phyloP scores from a whole-genome alignment of 2,888 invertebrate genomes.

The Yponomeuta plumbellus region DNA sequence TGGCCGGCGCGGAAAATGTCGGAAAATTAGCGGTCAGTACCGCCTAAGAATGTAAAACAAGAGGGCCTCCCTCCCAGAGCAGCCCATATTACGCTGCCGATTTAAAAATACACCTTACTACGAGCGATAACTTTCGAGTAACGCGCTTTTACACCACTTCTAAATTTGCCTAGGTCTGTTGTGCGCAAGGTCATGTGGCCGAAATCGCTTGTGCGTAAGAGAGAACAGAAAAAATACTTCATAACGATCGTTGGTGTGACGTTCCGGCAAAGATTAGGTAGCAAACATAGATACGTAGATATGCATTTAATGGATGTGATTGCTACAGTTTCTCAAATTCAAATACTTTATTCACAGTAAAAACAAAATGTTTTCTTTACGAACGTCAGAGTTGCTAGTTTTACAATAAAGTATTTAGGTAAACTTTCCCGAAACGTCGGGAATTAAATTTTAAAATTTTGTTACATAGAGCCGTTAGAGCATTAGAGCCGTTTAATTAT shows the following conservation, averaged over 20 bases:
- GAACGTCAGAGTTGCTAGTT: too few species aligned
- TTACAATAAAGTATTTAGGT: too few species aligned
- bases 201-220: constrained; percentile 54
- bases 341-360: too few species aligned
- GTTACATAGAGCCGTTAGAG: too few species aligned
- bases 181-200: constrained; percentile 48
- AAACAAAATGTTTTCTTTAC: too few species aligned
- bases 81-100: constrained; percentile 31
- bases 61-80: constrained; percentile 33
- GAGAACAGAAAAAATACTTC: constrained; percentile 56
- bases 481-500: too few species aligned
- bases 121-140: constrained; percentile 26
- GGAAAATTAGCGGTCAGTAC: constrained; percentile 2
- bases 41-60: background rate
- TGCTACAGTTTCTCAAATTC: too few species aligned
- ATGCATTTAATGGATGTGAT: too few species aligned
- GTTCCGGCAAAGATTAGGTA: constrained; percentile 41
- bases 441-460: too few species aligned
- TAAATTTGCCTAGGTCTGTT: constrained; percentile 41
- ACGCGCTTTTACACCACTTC: constrained; percentile 35
- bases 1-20: background rate
- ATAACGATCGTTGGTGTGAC: constrained; percentile 54
- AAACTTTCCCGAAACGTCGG: too few species aligned
- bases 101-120: constrained; percentile 28
- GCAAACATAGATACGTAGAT: background rate